Evolutionary conservation across 2,888 invertebrate species (phyloP).

Genomic region (Lithophane socia): DNA sequence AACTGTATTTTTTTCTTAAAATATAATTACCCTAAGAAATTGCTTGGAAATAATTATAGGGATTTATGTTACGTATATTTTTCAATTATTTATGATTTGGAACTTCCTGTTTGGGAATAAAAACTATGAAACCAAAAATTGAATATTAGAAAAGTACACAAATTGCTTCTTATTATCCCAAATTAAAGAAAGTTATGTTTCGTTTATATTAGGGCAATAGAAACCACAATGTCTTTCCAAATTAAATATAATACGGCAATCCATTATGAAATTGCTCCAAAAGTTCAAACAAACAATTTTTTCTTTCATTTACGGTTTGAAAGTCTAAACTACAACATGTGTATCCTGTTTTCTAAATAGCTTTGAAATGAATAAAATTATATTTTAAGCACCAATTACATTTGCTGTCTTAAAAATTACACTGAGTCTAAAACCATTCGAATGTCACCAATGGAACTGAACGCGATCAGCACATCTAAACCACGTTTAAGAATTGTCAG

Average conservation of each 20-base stretch:
- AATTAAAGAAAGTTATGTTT: constrained; percentile 47
- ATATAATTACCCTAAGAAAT: constrained; percentile 60
- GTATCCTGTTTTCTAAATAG: constrained; percentile 12
- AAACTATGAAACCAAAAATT: constrained; percentile 24
- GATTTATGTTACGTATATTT: constrained; percentile 56
- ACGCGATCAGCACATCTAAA: too few relatives aligned
- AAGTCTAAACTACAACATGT: neutral
- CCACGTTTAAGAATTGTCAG: too few relatives aligned
- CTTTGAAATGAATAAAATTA: neutral
- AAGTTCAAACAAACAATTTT: neutral
- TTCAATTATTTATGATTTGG: constrained; percentile 55
- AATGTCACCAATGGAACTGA: too few relatives aligned
- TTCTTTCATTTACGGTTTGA: neutral
- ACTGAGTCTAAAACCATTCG: neutral
- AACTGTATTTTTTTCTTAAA: constrained; percentile 71
- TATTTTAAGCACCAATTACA: neutral
- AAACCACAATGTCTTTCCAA: constrained; percentile 51
- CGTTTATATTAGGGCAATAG: constrained; percentile 30
- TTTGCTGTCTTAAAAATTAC: neutral
- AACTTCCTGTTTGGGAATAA: constrained; percentile 51
- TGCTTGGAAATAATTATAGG: constrained; percentile 57
- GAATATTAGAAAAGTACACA: constrained; percentile 13
- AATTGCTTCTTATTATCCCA: constrained; percentile 47
- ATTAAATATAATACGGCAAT: constrained; percentile 46
- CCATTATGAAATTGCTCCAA: constrained; percentile 33